Conservation (phyloP, 1,140 invertebrate genomes). For the Vanessa atalanta region DNA sequence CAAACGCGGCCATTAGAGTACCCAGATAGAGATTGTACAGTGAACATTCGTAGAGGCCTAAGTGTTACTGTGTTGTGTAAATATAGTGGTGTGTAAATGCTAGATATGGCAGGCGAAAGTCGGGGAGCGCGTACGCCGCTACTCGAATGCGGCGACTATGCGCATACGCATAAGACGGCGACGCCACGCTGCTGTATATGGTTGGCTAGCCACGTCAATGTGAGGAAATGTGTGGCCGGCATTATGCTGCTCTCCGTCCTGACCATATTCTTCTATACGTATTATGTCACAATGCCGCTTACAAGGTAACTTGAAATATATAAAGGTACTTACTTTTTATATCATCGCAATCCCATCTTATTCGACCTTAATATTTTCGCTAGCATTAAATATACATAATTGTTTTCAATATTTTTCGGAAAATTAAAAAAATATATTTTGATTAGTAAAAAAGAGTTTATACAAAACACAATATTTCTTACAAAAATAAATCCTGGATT, state of each 20-base stretch:
- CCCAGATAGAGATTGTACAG: conserved; percentile 74
- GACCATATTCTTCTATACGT: conserved; percentile 88
- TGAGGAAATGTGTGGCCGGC: conserved; percentile 86
- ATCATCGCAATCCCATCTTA: too few species aligned
- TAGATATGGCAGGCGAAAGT: conserved; percentile 65
- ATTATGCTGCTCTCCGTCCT: conserved; percentile 85
- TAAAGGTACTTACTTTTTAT: neutral
- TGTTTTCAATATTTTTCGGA: too few species aligned
- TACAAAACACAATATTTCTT: neutral
- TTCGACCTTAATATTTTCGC: too few species aligned
- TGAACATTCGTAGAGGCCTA: conserved; percentile 69
- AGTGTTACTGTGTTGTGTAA: conserved; percentile 77
- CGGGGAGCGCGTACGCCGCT: conserved; percentile 58
- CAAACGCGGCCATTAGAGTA: conserved; percentile 70
- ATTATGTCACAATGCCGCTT: conserved; percentile 87
- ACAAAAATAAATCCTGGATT: neutral
- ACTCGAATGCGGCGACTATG: conserved; percentile 65
- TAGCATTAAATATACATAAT: too few species aligned
- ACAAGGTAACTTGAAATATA: conserved; percentile 82
- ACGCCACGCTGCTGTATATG: conserved; percentile 81
- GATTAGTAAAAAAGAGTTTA: too few species aligned
- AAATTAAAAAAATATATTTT: too few species aligned
- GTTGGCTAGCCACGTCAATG: conserved; percentile 85
- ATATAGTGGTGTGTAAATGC: conserved; percentile 75
- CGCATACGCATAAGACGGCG: conserved; percentile 61